A percentile compares a stretch with the other conserved stretches of the same genome.
These are phyloP conservation scores for Patella pellucida DNA, from an alignment of 2,888 invertebrate genomes.

Conservation along the genomic window DNA sequence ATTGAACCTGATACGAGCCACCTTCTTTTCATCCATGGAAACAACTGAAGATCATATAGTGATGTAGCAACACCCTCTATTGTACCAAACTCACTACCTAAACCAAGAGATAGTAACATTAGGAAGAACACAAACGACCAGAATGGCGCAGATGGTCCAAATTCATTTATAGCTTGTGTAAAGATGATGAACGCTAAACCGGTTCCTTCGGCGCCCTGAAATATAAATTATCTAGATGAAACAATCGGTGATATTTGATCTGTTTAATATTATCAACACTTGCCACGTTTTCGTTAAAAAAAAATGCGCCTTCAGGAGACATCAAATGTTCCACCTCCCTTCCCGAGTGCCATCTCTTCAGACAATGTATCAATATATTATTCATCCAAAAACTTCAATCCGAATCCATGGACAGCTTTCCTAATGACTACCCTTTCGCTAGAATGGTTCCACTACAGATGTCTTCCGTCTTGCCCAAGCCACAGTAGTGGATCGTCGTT, in stretches of 20 bases:
- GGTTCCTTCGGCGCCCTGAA: slow-evolving; percentile 93
- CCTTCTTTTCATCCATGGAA: slow-evolving; percentile 89
- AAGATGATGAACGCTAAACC: slow-evolving; percentile 97
- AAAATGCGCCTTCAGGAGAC: no score
- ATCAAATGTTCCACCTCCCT: no score
- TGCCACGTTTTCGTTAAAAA: no score
- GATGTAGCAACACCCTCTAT: slow-evolving; percentile 97
- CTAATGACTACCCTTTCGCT: no score
- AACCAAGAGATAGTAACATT: slow-evolving; percentile 92
- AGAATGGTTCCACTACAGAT: no score
- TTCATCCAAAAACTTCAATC: no score
- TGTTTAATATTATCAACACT: no score
- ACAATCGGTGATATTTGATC: not conserved
- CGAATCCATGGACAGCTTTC: no score
- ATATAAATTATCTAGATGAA: slow-evolving; percentile 28
- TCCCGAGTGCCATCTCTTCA: no score
- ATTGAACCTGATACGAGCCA: slow-evolving; percentile 57
- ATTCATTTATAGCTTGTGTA: slow-evolving; percentile 93
- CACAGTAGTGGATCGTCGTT: no score
- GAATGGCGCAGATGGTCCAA: slow-evolving; percentile 89
- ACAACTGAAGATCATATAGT: slow-evolving; percentile 92
- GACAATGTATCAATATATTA: no score
- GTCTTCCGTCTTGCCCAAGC: no score
- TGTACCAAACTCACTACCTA: slow-evolving; percentile 96
- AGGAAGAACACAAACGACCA: slow-evolving; percentile 97